phyloP scores from a whole-genome alignment of 2,113 vertebrate genomes.

The Lucifuga dentata region DNA sequence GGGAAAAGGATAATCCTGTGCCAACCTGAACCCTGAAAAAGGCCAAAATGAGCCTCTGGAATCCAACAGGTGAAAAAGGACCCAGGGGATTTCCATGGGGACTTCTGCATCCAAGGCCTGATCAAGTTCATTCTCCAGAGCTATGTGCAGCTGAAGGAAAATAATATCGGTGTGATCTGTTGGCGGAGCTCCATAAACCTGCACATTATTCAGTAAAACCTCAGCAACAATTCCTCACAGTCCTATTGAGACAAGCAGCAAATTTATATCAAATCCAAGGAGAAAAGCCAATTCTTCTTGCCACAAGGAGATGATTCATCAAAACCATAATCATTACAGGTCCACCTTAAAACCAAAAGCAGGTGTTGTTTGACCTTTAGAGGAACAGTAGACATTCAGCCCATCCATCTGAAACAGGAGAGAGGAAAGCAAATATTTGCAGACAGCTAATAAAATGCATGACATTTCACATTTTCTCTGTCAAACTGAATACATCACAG shows the following conservation, averaged over 20 bases:
- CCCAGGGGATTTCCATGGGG: slow-evolving; percentile 58
- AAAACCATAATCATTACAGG: background rate
- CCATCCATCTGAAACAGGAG: slow-evolving; percentile 12
- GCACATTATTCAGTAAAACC: background rate
- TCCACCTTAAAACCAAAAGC: background rate
- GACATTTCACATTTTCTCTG: slow-evolving; percentile 37
- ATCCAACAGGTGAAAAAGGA: slow-evolving; percentile 48
- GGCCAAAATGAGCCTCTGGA: slow-evolving; percentile 33
- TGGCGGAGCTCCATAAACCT: slow-evolving; percentile 1
- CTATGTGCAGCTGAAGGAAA: background rate
- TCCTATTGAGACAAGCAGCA: background rate
- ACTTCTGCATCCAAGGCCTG: slow-evolving; percentile 26
- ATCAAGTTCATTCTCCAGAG: slow-evolving; percentile 17
- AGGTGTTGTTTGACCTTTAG: background rate
- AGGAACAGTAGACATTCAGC: background rate
- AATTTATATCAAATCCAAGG: background rate
- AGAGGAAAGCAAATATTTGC: slow-evolving; percentile 46
- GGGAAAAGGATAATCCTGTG: slow-evolving; percentile 31
- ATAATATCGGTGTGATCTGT: background rate
- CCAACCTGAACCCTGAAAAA: slow-evolving; percentile 41
- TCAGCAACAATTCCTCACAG: background rate
- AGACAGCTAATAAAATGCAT: slow-evolving; percentile 10
- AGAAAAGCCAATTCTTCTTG: background rate
- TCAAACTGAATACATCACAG: slow-evolving; percentile 12
- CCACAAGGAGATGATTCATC: background rate